Base-by-base conservation (phyloP, 2,113 vertebrate genomes). In the Prinia subflava region DNA sequence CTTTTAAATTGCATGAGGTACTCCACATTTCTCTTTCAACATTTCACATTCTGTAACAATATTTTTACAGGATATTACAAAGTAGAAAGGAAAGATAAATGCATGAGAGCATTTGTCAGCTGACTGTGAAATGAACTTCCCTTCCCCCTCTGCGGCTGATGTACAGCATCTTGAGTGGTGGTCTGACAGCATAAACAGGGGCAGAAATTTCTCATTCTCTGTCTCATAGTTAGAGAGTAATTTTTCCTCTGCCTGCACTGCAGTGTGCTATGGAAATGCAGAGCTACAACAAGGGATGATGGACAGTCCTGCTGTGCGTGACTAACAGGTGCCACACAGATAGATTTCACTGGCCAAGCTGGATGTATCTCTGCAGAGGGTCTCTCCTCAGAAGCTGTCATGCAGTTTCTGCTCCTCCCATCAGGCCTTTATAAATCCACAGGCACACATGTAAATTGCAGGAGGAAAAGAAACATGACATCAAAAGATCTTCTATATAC, bases 291-390 rank as follows among this genome's bases (percentile, higher is more conserved):
- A 91, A 83, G 79, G 70, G 13, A 89, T 81, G 95, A 96, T 95
- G 83, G 95, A 93, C 89, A 92, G 89, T 74, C 95, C 94, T 1
- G 39, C 95, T 97, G 88, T 86, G 94, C 73, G 9, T 85, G 90
- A 96, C 96, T 96, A 97, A 96, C 96, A 95, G 96, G 95, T 95
- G 95, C 92, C 86, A 79, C 94, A 94, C 93, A 97, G 95, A 96
- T n/a, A 96, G 94, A 95, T 95, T 89, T 85, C 71, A 71, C 71
- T 84, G 92, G 74, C 65, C 67, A 68, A 65, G 75, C 89, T 89
- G 90, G 23, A 59, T 39, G 33, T 33, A 23, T 85, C 84, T 39
- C 95, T 35, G 75, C 68, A 75, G 78, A 97, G 92, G 87, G 89
- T 89, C 97, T 94, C 74, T 93, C 79, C 64, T 93, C 7, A 1